Conservation (phyloP, 92 coral and sea anemone species). For the Phenganax stokvisi region DNA sequence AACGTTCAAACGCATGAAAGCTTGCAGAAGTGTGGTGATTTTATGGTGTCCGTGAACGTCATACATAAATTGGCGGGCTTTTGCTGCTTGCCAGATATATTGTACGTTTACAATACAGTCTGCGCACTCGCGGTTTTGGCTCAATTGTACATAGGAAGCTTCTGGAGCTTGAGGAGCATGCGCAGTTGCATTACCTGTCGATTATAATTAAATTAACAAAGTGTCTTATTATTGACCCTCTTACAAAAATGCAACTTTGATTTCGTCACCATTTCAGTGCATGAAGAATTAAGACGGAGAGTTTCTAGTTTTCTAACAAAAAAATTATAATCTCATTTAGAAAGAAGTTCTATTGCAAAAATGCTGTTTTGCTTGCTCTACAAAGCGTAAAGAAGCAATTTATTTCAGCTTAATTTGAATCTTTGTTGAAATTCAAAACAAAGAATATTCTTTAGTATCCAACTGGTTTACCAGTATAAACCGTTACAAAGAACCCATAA, state of each 20-base stretch:
- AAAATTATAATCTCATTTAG: no score
- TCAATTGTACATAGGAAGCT: background rate
- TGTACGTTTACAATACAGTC: background rate
- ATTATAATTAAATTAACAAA: background rate
- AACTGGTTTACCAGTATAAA: background rate
- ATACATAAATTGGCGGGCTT: constrained; percentile 6
- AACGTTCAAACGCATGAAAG: constrained; percentile 10
- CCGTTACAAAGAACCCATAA: background rate
- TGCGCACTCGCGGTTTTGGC: background rate
- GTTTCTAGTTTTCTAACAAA: no score
- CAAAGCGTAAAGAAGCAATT: background rate
- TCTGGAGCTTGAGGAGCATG: background rate
- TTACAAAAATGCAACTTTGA: no score
- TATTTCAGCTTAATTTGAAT: constrained; percentile 4
- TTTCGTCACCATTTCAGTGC: no score
- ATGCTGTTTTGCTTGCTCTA: background rate
- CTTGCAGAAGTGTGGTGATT: background rate
- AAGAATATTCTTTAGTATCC: background rate
- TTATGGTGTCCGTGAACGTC: background rate
- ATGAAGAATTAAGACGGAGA: no score
- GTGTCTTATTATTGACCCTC: background rate
- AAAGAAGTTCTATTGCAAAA: no score
- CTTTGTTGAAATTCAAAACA: background rate
- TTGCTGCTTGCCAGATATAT: background rate
- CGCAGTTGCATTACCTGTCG: background rate